A percentile compares a stretch with the other conserved stretches of the same genome.
phyloP scores from a whole-genome alignment of 2,797 vertebrate genomes.

The Chelonia mydas region DNA sequence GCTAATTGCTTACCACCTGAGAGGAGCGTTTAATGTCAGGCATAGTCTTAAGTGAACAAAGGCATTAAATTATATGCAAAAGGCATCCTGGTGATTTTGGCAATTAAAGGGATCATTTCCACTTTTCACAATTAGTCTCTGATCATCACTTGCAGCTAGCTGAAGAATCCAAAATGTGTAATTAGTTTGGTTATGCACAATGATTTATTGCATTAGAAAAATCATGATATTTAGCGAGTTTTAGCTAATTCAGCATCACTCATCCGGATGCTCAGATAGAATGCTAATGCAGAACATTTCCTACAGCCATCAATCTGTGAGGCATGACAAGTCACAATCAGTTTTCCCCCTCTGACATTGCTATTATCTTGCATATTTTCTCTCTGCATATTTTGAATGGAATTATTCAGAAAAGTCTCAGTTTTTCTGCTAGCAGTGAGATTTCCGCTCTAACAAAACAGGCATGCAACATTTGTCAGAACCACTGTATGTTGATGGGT shows the following conservation, averaged over 20 bases:
- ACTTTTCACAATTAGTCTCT: not conserved
- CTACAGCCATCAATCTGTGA: not conserved
- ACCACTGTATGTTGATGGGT: not conserved
- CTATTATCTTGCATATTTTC: not conserved
- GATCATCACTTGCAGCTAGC: not conserved
- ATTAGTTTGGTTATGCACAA: not conserved
- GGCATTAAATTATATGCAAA: not conserved
- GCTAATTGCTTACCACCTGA: not conserved
- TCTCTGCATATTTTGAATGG: not conserved
- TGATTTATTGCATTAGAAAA: not conserved
- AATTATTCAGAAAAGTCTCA: not conserved
- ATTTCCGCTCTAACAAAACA: not conserved
- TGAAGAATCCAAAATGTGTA: not conserved
- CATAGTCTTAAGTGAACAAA: not conserved
- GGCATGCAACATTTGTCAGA: not conserved
- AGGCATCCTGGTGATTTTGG: not conserved
- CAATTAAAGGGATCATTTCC: not conserved
- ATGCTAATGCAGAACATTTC: not conserved
- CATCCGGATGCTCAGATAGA: not conserved
- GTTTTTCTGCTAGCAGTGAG: not conserved
- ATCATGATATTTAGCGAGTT: not conserved
- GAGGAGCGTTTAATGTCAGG: not conserved
- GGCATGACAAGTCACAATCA: not conserved
- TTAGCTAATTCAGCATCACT: not conserved
- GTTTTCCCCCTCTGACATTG: not conserved